Evolutionary conservation across 2,113 vertebrate genomes (phyloP).

Genomic region (Lophotis ruficrista): DNA sequence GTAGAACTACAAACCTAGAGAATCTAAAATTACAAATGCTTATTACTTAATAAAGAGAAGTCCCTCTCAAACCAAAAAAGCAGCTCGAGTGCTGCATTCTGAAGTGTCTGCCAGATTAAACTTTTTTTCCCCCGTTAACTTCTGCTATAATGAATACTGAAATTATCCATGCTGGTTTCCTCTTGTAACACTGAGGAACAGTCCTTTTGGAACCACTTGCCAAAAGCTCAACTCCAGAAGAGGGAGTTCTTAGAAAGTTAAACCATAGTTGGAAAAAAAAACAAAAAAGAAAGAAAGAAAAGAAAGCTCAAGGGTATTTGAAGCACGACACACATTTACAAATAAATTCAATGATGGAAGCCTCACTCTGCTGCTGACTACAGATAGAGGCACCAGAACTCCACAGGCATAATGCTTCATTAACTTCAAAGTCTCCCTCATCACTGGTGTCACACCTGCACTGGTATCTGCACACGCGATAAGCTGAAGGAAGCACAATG

Average conservation of each 20-base stretch:
- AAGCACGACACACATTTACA: neutral
- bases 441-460: neutral
- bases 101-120: neutral
- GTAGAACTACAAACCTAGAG: neutral
- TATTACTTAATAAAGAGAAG: neutral
- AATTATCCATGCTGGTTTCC: neutral
- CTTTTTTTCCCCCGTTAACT: neutral
- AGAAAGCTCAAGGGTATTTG: neutral
- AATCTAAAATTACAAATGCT: neutral
- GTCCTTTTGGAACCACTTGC: neutral
- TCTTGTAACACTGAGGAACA: neutral
- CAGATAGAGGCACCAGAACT: neutral
- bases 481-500: neutral
- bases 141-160: neutral
- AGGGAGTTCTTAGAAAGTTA: neutral
- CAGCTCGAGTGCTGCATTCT: neutral
- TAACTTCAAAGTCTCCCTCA: neutral
- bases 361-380: neutral
- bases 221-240: neutral
- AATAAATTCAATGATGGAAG: neutral
- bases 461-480: fast-evolving
- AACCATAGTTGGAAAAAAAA: neutral
- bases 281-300: fast-evolving
- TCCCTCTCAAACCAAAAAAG: neutral
- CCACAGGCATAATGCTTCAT: neutral